These are phyloP conservation scores for Symphodus melops DNA, from an alignment of 2,113 vertebrate genomes.

Conservation along the genomic window DNA sequence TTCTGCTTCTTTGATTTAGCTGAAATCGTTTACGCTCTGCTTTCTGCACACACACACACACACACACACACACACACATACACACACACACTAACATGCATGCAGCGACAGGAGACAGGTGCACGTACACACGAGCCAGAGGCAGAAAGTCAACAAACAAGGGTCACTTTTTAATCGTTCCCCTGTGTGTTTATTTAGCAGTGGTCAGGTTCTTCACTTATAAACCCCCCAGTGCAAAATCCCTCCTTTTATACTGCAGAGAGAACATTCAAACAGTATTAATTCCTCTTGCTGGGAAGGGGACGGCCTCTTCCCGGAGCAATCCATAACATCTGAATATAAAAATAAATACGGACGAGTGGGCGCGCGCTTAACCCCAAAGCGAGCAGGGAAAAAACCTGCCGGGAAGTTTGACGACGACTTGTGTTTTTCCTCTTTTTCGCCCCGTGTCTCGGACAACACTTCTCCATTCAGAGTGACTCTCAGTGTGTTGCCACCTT, in stretches of 20 bases:
- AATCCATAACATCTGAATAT: constrained; percentile 83
- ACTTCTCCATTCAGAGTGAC: constrained; percentile 12
- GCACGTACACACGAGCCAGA: constrained; percentile 46
- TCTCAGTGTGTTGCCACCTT: constrained; percentile 4
- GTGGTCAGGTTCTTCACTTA: constrained; percentile 66
- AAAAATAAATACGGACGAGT: constrained; percentile 80
- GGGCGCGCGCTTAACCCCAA: constrained; percentile 59
- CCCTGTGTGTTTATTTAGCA: constrained; percentile 67
- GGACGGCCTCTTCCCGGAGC: constrained; percentile 78
- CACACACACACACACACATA: too few relatives aligned
- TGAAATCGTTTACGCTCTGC: background rate
- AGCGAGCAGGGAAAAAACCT: constrained; percentile 60
- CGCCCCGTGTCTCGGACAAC: constrained; percentile 37
- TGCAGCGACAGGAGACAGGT: constrained; percentile 48
- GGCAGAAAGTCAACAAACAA: constrained; percentile 63
- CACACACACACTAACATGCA: background rate
- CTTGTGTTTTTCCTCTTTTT: constrained; percentile 71
- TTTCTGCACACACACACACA: background rate
- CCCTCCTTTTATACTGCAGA: constrained; percentile 61
- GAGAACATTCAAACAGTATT: constrained; percentile 77
- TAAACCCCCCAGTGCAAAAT: constrained; percentile 56
- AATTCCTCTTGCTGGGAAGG: constrained; percentile 81
- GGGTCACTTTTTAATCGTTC: constrained; percentile 59
- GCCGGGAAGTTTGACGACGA: constrained; percentile 60
- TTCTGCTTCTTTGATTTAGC: too few relatives aligned